A percentile compares a stretch with the other conserved stretches of the same genome.
These are phyloP conservation scores for Agapornis canus DNA, from an alignment of 2,797 vertebrate species.

Conservation along the genomic window DNA sequence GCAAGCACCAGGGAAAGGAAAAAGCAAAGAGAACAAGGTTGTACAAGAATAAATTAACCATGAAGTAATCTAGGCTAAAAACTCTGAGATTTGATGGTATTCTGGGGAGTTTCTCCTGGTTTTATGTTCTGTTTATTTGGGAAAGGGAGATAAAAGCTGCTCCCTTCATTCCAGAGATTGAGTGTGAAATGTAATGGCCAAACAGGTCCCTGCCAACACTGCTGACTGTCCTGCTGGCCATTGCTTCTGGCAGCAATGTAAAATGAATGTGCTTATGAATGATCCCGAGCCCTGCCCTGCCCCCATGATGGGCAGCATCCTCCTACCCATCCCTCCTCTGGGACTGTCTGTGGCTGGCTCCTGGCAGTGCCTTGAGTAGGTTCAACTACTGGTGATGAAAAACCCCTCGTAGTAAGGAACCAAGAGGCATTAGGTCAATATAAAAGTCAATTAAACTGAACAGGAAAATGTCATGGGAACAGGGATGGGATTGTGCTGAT, in stretches of 20 bases:
- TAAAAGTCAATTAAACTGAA: neutral
- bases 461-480: neutral
- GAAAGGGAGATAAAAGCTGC: neutral
- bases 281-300: neutral
- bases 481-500: neutral
- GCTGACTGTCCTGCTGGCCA: neutral
- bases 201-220: neutral
- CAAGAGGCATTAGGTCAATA: neutral
- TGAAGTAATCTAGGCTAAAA: constrained; percentile 40
- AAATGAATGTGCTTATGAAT: neutral
- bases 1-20: constrained; percentile 37
- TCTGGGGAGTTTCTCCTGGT: neutral
- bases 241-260: constrained; percentile 2
- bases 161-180: neutral
- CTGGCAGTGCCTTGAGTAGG: neutral
- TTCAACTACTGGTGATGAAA: neutral
- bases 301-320: neutral
- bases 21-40: constrained; percentile 44
- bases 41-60: constrained; percentile 56
- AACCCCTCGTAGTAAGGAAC: neutral
- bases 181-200: neutral
- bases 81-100: constrained; percentile 9
- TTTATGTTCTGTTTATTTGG: neutral
- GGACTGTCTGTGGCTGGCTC: neutral
- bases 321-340: neutral